Conservation (phyloP, 1,140 invertebrate genomes). For the Rhyacophila brunnea region DNA sequence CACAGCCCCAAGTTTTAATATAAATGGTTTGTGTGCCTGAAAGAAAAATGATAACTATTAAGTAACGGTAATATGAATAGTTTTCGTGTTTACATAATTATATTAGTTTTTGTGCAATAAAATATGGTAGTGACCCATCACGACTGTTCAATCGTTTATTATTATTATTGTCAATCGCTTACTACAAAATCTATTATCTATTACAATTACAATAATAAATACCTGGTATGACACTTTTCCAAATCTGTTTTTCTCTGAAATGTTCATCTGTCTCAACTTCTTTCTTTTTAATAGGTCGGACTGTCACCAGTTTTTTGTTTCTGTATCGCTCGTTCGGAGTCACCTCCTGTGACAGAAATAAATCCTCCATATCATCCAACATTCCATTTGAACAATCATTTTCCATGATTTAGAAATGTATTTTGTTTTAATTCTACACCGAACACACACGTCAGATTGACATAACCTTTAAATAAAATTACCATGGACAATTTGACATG, state of each 20-base stretch:
- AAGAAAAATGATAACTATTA: background rate
- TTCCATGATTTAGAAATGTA: slow-evolving; percentile 7
- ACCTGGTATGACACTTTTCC: slow-evolving; percentile 74
- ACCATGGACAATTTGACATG: no score
- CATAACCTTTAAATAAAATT: no score
- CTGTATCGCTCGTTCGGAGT: slow-evolving; percentile 72
- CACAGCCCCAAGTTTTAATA: slow-evolving; percentile 97
- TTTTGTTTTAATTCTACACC: background rate
- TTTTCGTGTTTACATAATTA: background rate
- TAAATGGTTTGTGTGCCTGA: slow-evolving; percentile 86
- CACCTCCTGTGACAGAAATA: slow-evolving; percentile 75
- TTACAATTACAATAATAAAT: no score
- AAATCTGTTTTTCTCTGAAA: slow-evolving; percentile 43
- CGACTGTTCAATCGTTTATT: background rate
- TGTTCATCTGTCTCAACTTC: slow-evolving; percentile 38
- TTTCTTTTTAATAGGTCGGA: slow-evolving; percentile 57
- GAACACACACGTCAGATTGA: no score
- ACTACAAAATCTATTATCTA: no score
- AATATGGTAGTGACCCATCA: background rate
- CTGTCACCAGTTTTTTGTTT: slow-evolving; percentile 64
- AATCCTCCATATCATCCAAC: slow-evolving; percentile 71
- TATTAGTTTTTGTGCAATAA: background rate
- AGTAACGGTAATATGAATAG: background rate
- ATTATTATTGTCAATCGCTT: background rate
- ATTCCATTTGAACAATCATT: slow-evolving; percentile 21